phyloP scores from a whole-genome alignment of 2,888 invertebrate species.

The Brenthis ino region DNA sequence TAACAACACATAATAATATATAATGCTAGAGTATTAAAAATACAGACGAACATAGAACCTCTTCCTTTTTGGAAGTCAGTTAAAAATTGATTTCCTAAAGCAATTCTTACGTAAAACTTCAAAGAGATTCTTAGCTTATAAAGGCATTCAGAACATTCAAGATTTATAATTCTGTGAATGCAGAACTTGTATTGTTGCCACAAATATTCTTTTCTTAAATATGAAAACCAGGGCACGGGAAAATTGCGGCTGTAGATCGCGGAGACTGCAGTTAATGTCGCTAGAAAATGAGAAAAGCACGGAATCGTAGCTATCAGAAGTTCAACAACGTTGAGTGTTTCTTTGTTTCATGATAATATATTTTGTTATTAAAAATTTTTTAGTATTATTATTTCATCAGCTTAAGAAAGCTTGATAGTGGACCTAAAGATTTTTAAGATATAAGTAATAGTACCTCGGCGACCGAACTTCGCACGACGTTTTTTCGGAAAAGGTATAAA shows the following conservation, averaged over 20 bases:
- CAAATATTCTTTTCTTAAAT: conserved; percentile 37
- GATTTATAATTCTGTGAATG: conserved; percentile 32
- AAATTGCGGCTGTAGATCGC: conserved; percentile 33
- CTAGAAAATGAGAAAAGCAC: conserved; percentile 41
- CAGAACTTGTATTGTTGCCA: conserved; percentile 36
- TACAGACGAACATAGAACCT: too few species aligned
- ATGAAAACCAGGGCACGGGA: conserved; percentile 33
- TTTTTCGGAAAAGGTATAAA: too few species aligned
- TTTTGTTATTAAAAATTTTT: conserved; percentile 6
- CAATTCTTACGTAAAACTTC: not conserved
- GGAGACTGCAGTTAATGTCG: conserved; percentile 37
- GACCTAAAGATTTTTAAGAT: too few species aligned
- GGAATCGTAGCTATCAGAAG: conserved; percentile 34
- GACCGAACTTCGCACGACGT: too few species aligned
- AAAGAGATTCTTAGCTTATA: conserved; percentile 30
- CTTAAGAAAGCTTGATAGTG: too few species aligned
- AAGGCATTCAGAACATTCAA: conserved; percentile 34
- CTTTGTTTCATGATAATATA: conserved; percentile 25
- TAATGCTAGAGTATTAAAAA: too few species aligned
- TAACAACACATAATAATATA: not conserved
- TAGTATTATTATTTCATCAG: too few species aligned
- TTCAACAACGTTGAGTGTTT: conserved; percentile 31
- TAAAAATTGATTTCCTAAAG: conserved; percentile 8
- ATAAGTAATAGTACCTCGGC: too few species aligned
- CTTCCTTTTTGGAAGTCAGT: too few species aligned